Conservation (phyloP, 2,797 vertebrate species). For the Zalophus californianus region DNA sequence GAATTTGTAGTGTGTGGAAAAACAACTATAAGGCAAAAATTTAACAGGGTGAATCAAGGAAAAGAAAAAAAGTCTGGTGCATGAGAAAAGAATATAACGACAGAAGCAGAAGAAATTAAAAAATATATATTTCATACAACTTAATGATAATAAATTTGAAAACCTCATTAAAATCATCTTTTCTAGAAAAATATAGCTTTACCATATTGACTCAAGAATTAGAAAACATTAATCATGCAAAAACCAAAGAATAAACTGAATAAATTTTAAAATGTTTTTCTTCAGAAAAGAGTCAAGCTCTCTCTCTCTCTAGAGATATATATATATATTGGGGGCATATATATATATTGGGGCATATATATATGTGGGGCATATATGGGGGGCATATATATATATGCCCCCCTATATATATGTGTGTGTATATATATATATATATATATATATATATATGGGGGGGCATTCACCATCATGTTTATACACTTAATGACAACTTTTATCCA, state of each 20-base stretch:
- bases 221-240: neutral
- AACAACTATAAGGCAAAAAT: neutral
- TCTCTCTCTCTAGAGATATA: no score
- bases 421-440: no score
- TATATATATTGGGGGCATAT: no score
- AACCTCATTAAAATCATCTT: neutral
- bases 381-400: no score
- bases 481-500: neutral
- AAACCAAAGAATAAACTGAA: neutral
- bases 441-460: neutral
- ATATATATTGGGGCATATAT: no score
- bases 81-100: neutral
- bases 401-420: no score
- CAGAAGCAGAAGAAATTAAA: neutral
- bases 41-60: neutral
- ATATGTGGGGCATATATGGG: no score
- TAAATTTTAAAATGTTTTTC: neutral
- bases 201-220: neutral
- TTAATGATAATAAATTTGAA: slow-evolving; percentile 2
- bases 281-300: neutral
- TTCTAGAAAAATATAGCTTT: neutral
- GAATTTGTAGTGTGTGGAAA: neutral
- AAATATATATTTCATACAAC: neutral
- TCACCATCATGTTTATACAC: neutral
- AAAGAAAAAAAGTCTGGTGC: neutral